A percentile compares a stretch with the other conserved stretches of the same genome.
Evolutionary conservation across 2,113 vertebrate species (phyloP).

Genomic region (Mungos mungo): DNA sequence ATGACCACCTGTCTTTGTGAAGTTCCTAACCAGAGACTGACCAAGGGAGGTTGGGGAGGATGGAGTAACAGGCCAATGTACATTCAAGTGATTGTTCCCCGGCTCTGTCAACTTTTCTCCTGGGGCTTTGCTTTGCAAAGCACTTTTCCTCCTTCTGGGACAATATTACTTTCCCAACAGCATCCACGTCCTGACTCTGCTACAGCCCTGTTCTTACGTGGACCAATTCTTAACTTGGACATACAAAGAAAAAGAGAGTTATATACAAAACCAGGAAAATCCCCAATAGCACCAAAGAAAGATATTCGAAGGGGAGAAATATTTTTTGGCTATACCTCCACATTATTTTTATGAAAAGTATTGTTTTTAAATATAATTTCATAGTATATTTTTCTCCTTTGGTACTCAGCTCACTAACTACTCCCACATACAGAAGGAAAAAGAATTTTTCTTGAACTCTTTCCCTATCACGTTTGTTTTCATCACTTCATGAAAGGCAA

Average conservation of each 20-base stretch:
- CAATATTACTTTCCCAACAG: not conserved
- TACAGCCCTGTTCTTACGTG: not conserved
- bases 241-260: not conserved
- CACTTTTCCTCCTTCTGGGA: not conserved
- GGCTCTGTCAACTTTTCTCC: not conserved
- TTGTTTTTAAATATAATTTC: not conserved
- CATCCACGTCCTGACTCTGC: not conserved
- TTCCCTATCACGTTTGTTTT: constrained; percentile 23
- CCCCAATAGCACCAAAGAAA: not conserved
- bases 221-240: not conserved
- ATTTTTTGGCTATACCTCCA: not conserved
- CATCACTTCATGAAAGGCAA: not conserved
- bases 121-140: not conserved
- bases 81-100: not conserved
- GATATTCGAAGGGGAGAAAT: not conserved
- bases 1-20: not conserved
- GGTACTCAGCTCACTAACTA: not conserved
- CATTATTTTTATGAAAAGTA: constrained; percentile 11
- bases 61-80: not conserved
- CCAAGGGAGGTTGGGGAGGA: not conserved
- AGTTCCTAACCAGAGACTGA: not conserved
- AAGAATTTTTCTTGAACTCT: not conserved
- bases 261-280: not conserved
- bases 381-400: not conserved
- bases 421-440: not conserved